A percentile compares a stretch with the other conserved stretches of the same genome.
Conservation (phyloP, 2,113 vertebrate species). For the Lagenorhynchus albirostris region DNA sequence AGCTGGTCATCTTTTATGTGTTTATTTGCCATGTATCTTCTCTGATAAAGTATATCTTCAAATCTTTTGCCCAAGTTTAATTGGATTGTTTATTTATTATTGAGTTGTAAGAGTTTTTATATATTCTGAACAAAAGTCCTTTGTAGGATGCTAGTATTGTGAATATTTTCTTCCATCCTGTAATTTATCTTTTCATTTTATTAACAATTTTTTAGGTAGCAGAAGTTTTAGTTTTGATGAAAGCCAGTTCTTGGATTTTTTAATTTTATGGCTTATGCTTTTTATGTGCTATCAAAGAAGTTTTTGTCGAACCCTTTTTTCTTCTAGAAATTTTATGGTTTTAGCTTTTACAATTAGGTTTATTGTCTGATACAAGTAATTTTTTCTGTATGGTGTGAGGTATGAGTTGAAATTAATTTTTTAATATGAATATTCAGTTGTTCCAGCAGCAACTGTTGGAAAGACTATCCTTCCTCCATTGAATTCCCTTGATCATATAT, state of each 20-base stretch:
- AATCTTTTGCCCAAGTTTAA: constrained; percentile 1
- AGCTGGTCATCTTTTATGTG: neutral
- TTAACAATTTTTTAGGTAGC: neutral
- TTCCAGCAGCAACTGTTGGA: neutral
- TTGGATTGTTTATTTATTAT: neutral
- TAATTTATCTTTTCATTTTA: constrained; percentile 1
- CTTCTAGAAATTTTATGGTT: neutral
- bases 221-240: constrained; percentile 8
- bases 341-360: neutral
- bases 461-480: neutral
- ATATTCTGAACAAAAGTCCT: neutral
- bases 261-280: neutral
- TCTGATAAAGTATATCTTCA: neutral
- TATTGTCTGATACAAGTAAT: neutral
- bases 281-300: neutral
- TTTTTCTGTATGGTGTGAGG: neutral
- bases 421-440: neutral
- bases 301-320: neutral
- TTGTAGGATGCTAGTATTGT: neutral
- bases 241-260: neutral
- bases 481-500: neutral
- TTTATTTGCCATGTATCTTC: neutral
- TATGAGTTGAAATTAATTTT: constrained; percentile 8
- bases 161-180: constrained; percentile 24
- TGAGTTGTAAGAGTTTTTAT: neutral